Conservation (phyloP, 2,113 vertebrate genomes). For the Macquaria australasica region DNA sequence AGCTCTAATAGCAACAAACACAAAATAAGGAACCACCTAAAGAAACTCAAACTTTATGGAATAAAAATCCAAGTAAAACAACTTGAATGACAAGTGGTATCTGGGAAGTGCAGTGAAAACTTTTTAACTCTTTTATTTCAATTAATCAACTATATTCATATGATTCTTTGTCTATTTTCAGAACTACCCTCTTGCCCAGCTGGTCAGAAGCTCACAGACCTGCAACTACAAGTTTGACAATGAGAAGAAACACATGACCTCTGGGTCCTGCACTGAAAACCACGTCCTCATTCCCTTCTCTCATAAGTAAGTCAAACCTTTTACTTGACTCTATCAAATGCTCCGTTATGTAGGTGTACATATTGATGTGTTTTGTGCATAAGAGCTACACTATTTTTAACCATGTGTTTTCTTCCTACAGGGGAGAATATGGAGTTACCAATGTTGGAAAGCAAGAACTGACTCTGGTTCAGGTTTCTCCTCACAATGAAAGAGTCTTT, state of each 20-base stretch:
- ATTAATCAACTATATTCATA: neutral
- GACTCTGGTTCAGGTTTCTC: constrained; percentile 85
- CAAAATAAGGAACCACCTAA: neutral
- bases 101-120: neutral
- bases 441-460: constrained; percentile 90
- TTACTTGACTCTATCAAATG: neutral
- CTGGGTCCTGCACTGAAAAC: constrained; percentile 89
- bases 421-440: constrained; percentile 87
- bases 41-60: too few species aligned
- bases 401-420: constrained; percentile 58
- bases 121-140: neutral
- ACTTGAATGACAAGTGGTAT: neutral
- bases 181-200: constrained; percentile 85
- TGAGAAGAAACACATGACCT: constrained; percentile 88
- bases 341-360: neutral
- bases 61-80: neutral
- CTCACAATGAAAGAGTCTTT: constrained; percentile 90
- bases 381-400: neutral
- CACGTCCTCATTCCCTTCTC: constrained; percentile 92
- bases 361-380: neutral
- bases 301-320: constrained; percentile 85
- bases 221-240: constrained; percentile 93
- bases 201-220: constrained; percentile 90
- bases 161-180: constrained; percentile 63
- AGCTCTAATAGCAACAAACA: neutral